Evolutionary conservation across 2,113 vertebrate genomes (phyloP).

Genomic region (Ophthalmolycus amberensis): DNA sequence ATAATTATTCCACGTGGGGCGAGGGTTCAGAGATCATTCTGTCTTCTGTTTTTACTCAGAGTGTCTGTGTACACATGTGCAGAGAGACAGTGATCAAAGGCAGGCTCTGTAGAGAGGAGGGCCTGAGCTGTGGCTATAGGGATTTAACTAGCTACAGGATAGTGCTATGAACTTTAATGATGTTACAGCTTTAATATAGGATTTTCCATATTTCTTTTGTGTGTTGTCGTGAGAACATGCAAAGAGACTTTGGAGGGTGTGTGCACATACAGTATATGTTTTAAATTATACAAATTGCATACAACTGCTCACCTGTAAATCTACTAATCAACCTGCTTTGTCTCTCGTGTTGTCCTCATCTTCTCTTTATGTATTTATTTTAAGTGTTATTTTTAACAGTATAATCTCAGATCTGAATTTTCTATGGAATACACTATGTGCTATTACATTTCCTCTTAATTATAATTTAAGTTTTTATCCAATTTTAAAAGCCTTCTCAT

Average conservation of each 20-base stretch:
- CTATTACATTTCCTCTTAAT: background rate
- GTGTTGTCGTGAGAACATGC: background rate
- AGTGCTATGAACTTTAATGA: constrained; percentile 18
- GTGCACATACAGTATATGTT: background rate
- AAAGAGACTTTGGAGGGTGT: background rate
- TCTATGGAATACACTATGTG: background rate
- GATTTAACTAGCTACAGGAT: constrained; percentile 24
- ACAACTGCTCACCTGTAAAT: background rate
- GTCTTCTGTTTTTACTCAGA: background rate
- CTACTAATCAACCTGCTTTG: background rate
- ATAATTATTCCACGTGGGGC: constrained; percentile 29
- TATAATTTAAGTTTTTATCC: background rate
- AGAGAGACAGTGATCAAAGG: constrained; percentile 35
- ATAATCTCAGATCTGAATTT: constrained; percentile 2
- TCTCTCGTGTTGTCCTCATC: background rate
- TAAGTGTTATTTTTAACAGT: background rate
- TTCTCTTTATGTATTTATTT: background rate
- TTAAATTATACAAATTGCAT: background rate
- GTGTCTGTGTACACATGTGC: background rate
- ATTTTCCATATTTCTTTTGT: background rate
- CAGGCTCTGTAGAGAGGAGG: constrained; percentile 4
- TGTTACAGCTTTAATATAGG: constrained; percentile 1
- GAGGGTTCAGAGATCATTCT: constrained; percentile 40
- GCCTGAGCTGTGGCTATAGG: constrained; percentile 10
- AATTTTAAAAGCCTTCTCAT: background rate